A percentile compares a stretch with the other conserved stretches of the same genome.
Conservation (phyloP, 2,797 vertebrate genomes). For the Hoplostethus atlanticus region DNA sequence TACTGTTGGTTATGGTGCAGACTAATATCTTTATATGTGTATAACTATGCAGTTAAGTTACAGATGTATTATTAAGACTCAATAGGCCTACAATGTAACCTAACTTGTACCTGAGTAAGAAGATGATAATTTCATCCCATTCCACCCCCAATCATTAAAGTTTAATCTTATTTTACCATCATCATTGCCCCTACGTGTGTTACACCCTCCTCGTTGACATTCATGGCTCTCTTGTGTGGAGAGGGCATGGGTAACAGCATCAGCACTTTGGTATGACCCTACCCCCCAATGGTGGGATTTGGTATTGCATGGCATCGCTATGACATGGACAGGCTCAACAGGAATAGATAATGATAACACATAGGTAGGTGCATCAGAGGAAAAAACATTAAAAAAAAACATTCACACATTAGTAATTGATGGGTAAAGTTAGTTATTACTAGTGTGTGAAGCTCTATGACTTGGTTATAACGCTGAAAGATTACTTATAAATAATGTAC, state of each 20-base stretch:
- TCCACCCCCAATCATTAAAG: conserved; percentile 34
- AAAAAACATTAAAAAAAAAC: background rate
- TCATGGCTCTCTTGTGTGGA: conserved; percentile 46
- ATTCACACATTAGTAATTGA: background rate
- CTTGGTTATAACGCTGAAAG: background rate
- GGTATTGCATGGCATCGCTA: conserved; percentile 71
- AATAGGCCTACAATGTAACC: background rate
- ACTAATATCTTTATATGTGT: background rate
- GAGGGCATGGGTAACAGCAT: conserved; percentile 60
- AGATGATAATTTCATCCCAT: conserved; percentile 32
- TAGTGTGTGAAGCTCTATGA: background rate
- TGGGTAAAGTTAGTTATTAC: background rate
- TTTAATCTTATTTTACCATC: conserved; percentile 52
- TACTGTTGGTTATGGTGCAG: conserved; percentile 26
- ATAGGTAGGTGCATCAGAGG: background rate
- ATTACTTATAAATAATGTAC: background rate
- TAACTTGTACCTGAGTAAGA: conserved; percentile 13
- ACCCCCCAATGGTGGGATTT: conserved; percentile 77
- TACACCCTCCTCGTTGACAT: conserved; percentile 64
- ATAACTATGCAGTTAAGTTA: background rate
- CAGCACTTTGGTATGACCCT: conserved; percentile 79
- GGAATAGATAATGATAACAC: background rate
- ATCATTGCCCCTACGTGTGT: conserved; percentile 47
- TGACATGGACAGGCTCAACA: conserved; percentile 1
- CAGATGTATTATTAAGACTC: background rate